Percentiles rank a stretch among this genome's conserved stretches.
These are phyloP conservation scores for Silurus glanis DNA, from an alignment of 2,113 vertebrate genomes.

Conservation along the genomic window DNA sequence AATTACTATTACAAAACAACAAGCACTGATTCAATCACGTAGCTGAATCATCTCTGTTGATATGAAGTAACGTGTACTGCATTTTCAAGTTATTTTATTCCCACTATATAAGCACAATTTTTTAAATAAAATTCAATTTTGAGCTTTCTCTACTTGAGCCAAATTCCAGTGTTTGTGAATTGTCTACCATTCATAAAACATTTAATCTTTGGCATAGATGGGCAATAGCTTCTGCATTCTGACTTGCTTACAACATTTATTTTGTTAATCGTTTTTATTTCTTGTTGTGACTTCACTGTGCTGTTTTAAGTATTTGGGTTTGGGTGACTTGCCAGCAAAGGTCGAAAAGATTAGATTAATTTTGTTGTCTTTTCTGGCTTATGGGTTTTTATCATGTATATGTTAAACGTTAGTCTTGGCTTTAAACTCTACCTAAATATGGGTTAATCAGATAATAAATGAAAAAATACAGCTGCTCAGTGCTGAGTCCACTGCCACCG, in stretches of 20 bases:
- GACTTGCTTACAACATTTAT: background rate
- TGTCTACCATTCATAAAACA: background rate
- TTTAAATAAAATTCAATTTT: background rate
- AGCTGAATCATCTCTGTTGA: background rate
- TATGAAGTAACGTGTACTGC: background rate
- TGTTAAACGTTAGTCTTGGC: too few species aligned
- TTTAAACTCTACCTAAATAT: background rate
- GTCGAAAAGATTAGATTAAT: background rate
- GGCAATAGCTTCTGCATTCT: background rate
- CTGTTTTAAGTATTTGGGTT: background rate
- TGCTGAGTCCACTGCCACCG: background rate
- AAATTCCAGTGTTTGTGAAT: background rate
- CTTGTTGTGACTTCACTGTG: constrained; percentile 6
- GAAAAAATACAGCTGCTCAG: background rate
- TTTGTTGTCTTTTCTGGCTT: background rate
- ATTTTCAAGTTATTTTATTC: background rate
- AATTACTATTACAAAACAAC: background rate
- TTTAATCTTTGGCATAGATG: background rate
- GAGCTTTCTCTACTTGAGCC: background rate
- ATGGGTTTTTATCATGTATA: background rate
- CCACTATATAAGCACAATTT: background rate
- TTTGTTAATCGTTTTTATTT: background rate
- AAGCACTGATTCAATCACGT: background rate
- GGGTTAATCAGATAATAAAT: background rate
- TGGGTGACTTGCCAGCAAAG: background rate